These are phyloP conservation scores for Tethea ocularis DNA, from an alignment of 2,888 invertebrate genomes.

Conservation along the genomic window DNA sequence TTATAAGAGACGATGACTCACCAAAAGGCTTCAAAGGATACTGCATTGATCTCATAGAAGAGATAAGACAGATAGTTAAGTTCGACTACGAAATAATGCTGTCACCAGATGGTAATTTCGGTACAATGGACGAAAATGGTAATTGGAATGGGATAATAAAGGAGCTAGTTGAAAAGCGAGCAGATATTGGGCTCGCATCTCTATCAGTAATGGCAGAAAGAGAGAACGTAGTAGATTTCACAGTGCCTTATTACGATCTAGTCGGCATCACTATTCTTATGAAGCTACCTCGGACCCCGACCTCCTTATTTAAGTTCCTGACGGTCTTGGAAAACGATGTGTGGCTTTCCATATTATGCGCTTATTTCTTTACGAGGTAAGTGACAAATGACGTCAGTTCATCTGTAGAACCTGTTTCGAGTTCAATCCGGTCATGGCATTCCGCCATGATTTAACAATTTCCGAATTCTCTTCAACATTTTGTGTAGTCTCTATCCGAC, in stretches of 20 bases:
- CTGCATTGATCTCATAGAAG: slow-evolving; percentile 96
- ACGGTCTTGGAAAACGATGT: slow-evolving; percentile 98
- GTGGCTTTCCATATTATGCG: slow-evolving; percentile 97
- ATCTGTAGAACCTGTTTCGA: slow-evolving; percentile 42
- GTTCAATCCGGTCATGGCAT: slow-evolving; percentile 20
- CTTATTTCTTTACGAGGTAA: slow-evolving; percentile 96
- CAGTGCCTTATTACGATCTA: slow-evolving; percentile 98
- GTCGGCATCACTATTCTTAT: slow-evolving; percentile 98
- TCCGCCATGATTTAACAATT: slow-evolving; percentile 30
- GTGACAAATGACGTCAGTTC: slow-evolving; percentile 30
- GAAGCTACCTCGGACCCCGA: slow-evolving; percentile 94
- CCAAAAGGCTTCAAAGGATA: slow-evolving; percentile 92
- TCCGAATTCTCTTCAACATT: slow-evolving; percentile 42
- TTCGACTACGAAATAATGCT: slow-evolving; percentile 96
- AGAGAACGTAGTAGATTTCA: slow-evolving; percentile 98
- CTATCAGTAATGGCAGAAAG: slow-evolving; percentile 98
- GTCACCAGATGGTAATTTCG: slow-evolving; percentile 92
- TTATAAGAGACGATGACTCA: slow-evolving; percentile 87
- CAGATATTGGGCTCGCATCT: slow-evolving; percentile 96
- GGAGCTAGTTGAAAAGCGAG: slow-evolving; percentile 92
- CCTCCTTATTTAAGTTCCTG: slow-evolving; percentile 97
- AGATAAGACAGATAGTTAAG: slow-evolving; percentile 91
- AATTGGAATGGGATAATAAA: slow-evolving; percentile 94
- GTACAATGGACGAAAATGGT: slow-evolving; percentile 93
- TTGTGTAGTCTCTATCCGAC: slow-evolving; percentile 32